A percentile compares a stretch with the other conserved stretches of the same genome.
These are phyloP conservation scores for Centropus unirufus DNA, from an alignment of 2,113 vertebrate genomes.

Conservation along the genomic window DNA sequence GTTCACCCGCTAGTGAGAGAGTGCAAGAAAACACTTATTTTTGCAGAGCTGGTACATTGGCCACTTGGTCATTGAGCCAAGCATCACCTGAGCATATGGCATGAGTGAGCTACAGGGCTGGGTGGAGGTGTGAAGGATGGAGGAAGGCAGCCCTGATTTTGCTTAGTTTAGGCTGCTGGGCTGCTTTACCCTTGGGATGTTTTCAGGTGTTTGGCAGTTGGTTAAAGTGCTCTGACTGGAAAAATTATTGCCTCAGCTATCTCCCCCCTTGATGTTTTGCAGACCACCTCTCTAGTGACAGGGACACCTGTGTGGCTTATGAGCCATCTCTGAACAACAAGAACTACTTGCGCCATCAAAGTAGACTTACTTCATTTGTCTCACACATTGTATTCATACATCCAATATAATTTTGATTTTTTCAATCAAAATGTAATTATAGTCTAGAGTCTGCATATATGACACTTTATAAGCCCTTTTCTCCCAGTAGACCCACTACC, in stretches of 20 bases:
- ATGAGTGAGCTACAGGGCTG: rapidly evolving
- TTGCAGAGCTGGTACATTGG: neutral
- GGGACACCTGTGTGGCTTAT: neutral
- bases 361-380: neutral
- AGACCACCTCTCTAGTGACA: neutral
- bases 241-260: neutral
- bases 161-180: neutral
- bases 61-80: rapidly evolving
- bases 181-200: neutral
- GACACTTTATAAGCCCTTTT: neutral
- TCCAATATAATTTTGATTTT: neutral
- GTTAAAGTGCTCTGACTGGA: neutral
- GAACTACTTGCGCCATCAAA: neutral
- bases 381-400: neutral
- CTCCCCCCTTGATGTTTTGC: neutral
- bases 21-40: neutral
- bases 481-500: neutral
- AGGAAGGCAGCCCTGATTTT: neutral
- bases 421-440: neutral
- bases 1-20: neutral
- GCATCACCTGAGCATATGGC: rapidly evolving
- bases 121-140: neutral
- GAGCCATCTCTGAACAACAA: neutral
- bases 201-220: neutral
- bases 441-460: neutral